Percentiles rank a stretch among this genome's conserved stretches.
These are phyloP conservation scores for Sinella curviseta DNA, from an alignment of 1,140 invertebrate species.

Conservation along the genomic window DNA sequence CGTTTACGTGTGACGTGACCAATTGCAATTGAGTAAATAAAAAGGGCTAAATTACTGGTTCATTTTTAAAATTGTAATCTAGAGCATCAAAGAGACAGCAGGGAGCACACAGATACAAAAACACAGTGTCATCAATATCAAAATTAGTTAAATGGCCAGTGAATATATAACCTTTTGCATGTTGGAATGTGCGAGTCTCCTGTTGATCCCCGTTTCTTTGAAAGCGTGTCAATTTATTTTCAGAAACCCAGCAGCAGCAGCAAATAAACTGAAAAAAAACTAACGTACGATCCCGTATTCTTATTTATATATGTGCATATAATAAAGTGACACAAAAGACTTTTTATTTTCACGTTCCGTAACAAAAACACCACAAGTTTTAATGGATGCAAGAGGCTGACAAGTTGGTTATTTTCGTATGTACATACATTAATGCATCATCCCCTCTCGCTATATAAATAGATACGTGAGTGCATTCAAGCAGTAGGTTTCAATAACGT, in stretches of 20 bases:
- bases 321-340: background rate
- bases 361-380: background rate
- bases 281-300: background rate
- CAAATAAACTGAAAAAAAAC: too few species aligned
- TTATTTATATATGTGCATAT: background rate
- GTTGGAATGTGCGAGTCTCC: background rate
- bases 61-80: background rate
- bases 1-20: background rate
- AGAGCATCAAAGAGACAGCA: too few species aligned
- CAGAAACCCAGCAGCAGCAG: background rate
- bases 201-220: background rate
- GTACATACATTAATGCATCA: background rate
- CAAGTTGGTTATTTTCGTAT: constrained; percentile 5
- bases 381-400: background rate
- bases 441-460: background rate
- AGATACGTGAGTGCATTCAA: background rate
- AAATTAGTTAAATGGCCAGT: background rate
- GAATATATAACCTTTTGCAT: background rate
- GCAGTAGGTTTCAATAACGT: background rate
- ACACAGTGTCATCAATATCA: background rate
- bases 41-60: background rate
- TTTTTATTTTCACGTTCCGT: background rate
- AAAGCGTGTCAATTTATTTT: background rate
- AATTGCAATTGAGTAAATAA: background rate
- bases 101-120: too few species aligned